These are phyloP conservation scores for Lophius piscatorius DNA, from an alignment of 2,113 vertebrate species.

Conservation along the genomic window DNA sequence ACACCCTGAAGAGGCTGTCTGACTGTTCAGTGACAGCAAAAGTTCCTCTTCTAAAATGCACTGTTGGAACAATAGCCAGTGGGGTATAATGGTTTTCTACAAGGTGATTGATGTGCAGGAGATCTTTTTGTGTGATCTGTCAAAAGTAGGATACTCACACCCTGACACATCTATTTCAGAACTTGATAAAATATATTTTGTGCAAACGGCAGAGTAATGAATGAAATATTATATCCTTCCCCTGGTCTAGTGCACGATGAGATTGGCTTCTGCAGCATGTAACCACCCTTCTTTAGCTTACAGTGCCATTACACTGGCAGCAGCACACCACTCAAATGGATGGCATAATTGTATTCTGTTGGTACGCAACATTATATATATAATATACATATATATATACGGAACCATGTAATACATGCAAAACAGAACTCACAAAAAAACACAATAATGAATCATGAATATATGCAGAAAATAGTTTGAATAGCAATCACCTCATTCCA, in stretches of 20 bases:
- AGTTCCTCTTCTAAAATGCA: no score
- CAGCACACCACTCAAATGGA: conserved; percentile 4
- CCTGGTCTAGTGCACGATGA: not conserved
- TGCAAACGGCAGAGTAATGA: no score
- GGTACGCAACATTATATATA: conserved; percentile 17
- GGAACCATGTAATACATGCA: conserved; percentile 18
- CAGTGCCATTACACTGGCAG: not conserved
- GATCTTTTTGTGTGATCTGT: no score
- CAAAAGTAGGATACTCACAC: no score
- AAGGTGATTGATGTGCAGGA: no score
- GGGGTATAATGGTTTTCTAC: no score
- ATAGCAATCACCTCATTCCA: conserved; percentile 35
- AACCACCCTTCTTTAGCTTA: not conserved
- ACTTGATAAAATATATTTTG: no score
- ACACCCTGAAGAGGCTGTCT: no score
- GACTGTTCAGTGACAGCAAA: no score
- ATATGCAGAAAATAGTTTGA: conserved; percentile 31
- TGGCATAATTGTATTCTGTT: conserved; percentile 1
- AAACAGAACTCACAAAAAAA: conserved; percentile 34
- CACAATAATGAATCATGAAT: conserved; percentile 31
- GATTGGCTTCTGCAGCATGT: not conserved
- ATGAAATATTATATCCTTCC: no score
- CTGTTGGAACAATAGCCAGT: no score
- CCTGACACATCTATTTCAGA: no score
- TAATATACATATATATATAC: conserved; percentile 27